phyloP scores from a whole-genome alignment of 2,113 vertebrate genomes.

The Geothlypis trichas region DNA sequence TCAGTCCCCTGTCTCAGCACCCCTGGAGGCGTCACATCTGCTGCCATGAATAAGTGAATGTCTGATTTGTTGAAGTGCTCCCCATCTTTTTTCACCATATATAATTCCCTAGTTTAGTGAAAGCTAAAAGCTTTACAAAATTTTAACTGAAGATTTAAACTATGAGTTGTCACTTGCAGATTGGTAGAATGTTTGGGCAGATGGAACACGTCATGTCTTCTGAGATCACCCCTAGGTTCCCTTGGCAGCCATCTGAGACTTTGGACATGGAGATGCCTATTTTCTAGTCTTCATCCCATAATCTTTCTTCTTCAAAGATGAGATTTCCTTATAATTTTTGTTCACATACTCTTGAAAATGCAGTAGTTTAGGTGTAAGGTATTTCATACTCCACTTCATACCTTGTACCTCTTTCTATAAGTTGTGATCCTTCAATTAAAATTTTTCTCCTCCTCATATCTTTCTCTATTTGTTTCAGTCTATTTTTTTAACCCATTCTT shows the following conservation, averaged over 20 bases:
- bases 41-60: not conserved
- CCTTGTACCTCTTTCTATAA: not conserved
- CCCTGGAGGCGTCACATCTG: accelerated
- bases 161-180: not conserved
- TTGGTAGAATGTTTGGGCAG: not conserved
- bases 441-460: not conserved
- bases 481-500: not conserved
- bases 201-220: accelerated
- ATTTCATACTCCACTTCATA: not conserved
- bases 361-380: not conserved
- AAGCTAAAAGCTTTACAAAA: not conserved
- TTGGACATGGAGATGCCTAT: not conserved
- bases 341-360: not conserved
- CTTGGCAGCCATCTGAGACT: not conserved
- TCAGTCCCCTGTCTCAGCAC: not conserved
- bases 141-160: not conserved
- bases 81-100: not conserved
- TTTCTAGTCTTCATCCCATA: not conserved
- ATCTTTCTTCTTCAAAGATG: not conserved
- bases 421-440: not conserved
- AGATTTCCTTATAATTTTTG: not conserved
- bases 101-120: not conserved
- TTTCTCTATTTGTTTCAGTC: not conserved
- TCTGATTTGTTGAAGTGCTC: not conserved
- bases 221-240: not conserved